phyloP scores from a whole-genome alignment of 2,113 vertebrate genomes.

The Saccopteryx bilineata region DNA sequence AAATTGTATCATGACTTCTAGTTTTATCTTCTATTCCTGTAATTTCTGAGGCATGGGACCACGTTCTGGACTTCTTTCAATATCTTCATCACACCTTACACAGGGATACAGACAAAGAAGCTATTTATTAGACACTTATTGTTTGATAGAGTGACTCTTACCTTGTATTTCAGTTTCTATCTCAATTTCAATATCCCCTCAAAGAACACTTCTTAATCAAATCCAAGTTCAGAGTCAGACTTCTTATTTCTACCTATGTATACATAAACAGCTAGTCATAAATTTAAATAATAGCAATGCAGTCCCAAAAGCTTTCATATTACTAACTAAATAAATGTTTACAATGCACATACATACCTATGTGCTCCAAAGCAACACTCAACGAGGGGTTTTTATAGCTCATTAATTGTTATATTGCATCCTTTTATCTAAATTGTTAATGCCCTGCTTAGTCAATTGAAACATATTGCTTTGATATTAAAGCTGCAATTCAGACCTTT shows the following conservation, averaged over 20 bases:
- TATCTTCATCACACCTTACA: background rate
- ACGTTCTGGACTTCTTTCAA: background rate
- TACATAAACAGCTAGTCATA: conserved; percentile 53
- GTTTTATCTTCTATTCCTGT: background rate
- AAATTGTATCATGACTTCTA: background rate
- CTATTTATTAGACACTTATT: conserved; percentile 15
- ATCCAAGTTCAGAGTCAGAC: conserved; percentile 44
- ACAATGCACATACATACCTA: background rate
- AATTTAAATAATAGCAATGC: conserved; percentile 60
- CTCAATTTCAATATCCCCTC: background rate
- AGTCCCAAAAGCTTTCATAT: conserved; percentile 59
- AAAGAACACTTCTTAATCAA: background rate
- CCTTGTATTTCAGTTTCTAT: background rate
- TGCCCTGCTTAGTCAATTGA: conserved; percentile 86
- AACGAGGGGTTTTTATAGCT: conserved; percentile 84
- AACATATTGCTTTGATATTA: conserved; percentile 88
- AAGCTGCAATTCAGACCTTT: conserved; percentile 86
- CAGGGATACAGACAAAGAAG: background rate
- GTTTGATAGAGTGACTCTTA: background rate
- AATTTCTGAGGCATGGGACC: background rate
- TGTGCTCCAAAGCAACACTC: conserved; percentile 83
- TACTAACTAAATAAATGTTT: conserved; percentile 54
- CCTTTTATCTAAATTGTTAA: conserved; percentile 88
- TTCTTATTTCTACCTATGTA: background rate
- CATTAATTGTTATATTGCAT: conserved; percentile 87